These are phyloP conservation scores for Acipenser transmontanus DNA, from an alignment of 2,797 vertebrate genomes.

Conservation along the genomic window DNA sequence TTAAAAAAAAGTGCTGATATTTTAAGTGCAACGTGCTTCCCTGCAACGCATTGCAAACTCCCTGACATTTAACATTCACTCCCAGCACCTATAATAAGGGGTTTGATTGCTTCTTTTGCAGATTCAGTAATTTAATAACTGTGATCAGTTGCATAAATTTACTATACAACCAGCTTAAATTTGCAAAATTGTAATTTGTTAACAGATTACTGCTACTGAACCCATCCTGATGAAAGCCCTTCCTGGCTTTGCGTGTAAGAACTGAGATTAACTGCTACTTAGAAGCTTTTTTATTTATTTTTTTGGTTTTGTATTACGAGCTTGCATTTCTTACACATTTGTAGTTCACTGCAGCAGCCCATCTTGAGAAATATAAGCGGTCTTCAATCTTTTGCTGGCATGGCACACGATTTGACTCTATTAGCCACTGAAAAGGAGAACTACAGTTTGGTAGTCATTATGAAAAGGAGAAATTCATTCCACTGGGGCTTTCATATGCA, in stretches of 20 bases:
- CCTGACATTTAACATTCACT: slow-evolving; percentile 80
- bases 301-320: too few species aligned
- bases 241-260: slow-evolving; percentile 32
- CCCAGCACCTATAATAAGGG: slow-evolving; percentile 78
- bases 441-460: too few species aligned
- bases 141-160: slow-evolving; percentile 83
- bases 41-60: slow-evolving; percentile 74
- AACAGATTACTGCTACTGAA: slow-evolving; percentile 69
- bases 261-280: slow-evolving; percentile 39
- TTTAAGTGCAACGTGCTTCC: slow-evolving; percentile 74
- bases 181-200: slow-evolving; percentile 78
- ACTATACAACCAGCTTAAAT: slow-evolving; percentile 71
- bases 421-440: too few species aligned
- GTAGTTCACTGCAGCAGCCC: too few species aligned
- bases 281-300: slow-evolving; percentile 49
- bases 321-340: too few species aligned
- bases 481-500: too few species aligned
- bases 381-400: too few species aligned
- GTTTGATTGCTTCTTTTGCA: slow-evolving; percentile 81
- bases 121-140: slow-evolving; percentile 82
- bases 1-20: slow-evolving; percentile 76
- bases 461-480: too few species aligned
- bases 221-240: slow-evolving; percentile 67
- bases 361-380: too few species aligned
- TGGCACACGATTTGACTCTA: too few species aligned